Conservation (phyloP, 2,113 vertebrate species). For the Lethenteron camtschaticum region DNA sequence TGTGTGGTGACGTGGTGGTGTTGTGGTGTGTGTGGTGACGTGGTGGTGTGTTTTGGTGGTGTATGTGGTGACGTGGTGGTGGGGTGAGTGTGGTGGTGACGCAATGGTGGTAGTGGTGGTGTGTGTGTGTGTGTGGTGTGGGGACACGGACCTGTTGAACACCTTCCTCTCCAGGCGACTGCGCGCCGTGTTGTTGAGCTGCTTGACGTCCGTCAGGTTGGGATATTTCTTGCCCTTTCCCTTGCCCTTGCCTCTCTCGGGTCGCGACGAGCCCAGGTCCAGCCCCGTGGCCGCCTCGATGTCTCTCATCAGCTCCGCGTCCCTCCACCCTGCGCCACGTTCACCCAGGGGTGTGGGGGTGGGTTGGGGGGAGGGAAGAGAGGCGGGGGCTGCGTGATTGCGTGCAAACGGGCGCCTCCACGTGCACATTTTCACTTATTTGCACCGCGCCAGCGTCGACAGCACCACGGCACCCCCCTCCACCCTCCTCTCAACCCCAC, state of each 20-base stretch:
- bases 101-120: background rate
- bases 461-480: background rate
- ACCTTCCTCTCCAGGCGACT: slow-evolving; percentile 58
- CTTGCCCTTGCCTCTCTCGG: slow-evolving; percentile 18
- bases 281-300: slow-evolving; percentile 54
- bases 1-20: no score
- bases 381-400: background rate
- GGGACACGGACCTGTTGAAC: slow-evolving; percentile 55
- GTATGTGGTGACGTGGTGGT: background rate
- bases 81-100: background rate
- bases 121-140: background rate
- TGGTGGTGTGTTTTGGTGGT: background rate
- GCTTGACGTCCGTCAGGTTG: slow-evolving; percentile 59
- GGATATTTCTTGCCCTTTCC: slow-evolving; percentile 38
- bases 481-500: background rate
- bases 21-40: background rate
- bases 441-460: no score
- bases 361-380: slow-evolving; percentile 5
- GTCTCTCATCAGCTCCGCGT: slow-evolving; percentile 59
- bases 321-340: slow-evolving; percentile 42
- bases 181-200: slow-evolving; percentile 36
- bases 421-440: no score
- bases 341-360: slow-evolving; percentile 2
- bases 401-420: no score
- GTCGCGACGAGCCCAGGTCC: slow-evolving; percentile 48